A percentile compares a stretch with the other conserved stretches of the same genome.
Conservation (phyloP, 2,797 vertebrate genomes). For the Graptemys geographica region DNA sequence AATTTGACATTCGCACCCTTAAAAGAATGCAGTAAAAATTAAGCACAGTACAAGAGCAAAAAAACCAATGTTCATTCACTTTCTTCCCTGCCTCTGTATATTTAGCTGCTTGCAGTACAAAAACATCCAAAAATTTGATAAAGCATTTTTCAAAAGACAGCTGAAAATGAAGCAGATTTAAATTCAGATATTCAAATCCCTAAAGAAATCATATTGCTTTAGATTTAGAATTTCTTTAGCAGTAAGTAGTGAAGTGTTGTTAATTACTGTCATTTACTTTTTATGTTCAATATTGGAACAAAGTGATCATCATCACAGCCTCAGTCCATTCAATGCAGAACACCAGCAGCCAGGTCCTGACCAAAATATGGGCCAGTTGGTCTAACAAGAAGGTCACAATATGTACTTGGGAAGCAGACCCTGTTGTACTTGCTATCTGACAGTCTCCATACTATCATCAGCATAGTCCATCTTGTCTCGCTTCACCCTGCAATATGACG, state of each 20-base stretch:
- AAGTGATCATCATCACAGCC: background rate
- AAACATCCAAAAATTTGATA: background rate
- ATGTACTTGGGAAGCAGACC: background rate
- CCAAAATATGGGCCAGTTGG: background rate
- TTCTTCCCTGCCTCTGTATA: background rate
- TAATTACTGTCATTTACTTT: background rate
- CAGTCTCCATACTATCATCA: background rate
- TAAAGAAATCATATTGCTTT: background rate
- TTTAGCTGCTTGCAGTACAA: background rate
- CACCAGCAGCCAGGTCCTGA: background rate
- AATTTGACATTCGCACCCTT: background rate
- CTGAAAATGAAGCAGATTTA: background rate
- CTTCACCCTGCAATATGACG: background rate
- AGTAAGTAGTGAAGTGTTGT: background rate
- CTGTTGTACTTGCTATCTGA: background rate
- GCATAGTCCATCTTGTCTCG: background rate
- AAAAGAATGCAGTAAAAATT: background rate
- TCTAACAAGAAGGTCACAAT: background rate
- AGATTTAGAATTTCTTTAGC: background rate
- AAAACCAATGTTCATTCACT: background rate
- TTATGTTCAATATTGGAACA: background rate
- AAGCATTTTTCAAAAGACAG: background rate
- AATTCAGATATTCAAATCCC: background rate
- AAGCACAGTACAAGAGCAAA: background rate
- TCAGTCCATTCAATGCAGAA: background rate